These are phyloP conservation scores for Macrosiphum euphorbiae DNA, from an alignment of 2,888 invertebrate genomes.

Conservation along the genomic window DNA sequence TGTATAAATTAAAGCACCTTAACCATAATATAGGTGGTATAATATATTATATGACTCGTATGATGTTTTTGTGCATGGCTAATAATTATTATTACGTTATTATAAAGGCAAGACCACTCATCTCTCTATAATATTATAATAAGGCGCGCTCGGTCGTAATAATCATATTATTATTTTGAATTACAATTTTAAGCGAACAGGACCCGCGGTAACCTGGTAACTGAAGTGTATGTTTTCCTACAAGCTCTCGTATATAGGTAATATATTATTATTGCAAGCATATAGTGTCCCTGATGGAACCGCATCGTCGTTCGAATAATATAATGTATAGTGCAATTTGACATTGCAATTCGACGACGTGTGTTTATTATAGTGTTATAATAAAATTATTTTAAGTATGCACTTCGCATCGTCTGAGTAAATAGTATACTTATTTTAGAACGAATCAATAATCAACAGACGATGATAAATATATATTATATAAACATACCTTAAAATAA, in stretches of 20 bases:
- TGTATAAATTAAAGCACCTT: background rate
- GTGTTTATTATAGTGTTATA: background rate
- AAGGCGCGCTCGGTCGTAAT: background rate
- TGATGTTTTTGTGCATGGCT: background rate
- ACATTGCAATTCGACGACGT: background rate
- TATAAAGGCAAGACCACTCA: background rate
- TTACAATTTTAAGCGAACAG: background rate
- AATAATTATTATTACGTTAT: background rate
- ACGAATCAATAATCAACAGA: background rate
- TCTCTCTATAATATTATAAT: background rate
- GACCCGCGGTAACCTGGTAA: background rate
- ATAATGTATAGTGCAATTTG: background rate
- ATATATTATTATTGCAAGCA: too few species aligned
- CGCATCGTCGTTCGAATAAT: background rate
- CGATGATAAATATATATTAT: background rate
- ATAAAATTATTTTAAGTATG: background rate
- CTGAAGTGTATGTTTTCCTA: background rate
- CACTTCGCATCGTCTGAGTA: background rate
- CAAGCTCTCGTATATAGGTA: background rate
- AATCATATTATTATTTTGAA: background rate
- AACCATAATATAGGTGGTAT: background rate
- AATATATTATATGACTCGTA: background rate
- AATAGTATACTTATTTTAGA: background rate
- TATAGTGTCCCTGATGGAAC: background rate
- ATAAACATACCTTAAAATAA: too few species aligned